These are phyloP conservation scores for Drosophila athabasca DNA, from an alignment of 1,140 invertebrate species.

Conservation along the genomic window DNA sequence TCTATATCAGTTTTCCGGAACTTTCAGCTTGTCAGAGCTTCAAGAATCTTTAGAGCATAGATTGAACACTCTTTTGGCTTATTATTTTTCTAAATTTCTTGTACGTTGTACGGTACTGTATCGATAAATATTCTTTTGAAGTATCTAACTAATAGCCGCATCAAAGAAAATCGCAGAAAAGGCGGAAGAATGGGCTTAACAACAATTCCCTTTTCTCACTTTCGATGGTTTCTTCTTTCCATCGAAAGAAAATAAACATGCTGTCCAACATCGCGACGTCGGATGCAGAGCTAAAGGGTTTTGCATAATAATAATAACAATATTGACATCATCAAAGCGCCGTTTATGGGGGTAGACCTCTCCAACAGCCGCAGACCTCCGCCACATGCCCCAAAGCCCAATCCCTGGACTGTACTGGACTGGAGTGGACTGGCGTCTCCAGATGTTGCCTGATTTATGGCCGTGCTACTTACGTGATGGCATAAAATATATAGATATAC, in stretches of 20 bases:
- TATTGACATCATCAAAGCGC: slow-evolving; percentile 64
- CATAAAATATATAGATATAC: slow-evolving; percentile 40
- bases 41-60: no score
- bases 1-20: no score
- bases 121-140: no score
- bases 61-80: no score
- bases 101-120: no score
- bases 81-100: no score
- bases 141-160: background rate
- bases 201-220: background rate
- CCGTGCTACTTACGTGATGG: slow-evolving; percentile 71
- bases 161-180: no score
- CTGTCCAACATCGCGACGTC: slow-evolving; percentile 6
- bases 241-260: background rate
- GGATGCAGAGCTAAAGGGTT: slow-evolving; percentile 29
- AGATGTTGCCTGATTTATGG: slow-evolving; percentile 69
- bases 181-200: no score
- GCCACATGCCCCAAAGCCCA: background rate
- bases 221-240: slow-evolving; percentile 19
- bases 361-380: slow-evolving; percentile 8
- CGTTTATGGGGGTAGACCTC: slow-evolving; percentile 6
- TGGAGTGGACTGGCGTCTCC: slow-evolving; percentile 9
- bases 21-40: no score
- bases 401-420: background rate
- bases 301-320: slow-evolving; percentile 57